Base-by-base conservation (phyloP, 2,113 vertebrate species). In the Monarcha castaneiventris region DNA sequence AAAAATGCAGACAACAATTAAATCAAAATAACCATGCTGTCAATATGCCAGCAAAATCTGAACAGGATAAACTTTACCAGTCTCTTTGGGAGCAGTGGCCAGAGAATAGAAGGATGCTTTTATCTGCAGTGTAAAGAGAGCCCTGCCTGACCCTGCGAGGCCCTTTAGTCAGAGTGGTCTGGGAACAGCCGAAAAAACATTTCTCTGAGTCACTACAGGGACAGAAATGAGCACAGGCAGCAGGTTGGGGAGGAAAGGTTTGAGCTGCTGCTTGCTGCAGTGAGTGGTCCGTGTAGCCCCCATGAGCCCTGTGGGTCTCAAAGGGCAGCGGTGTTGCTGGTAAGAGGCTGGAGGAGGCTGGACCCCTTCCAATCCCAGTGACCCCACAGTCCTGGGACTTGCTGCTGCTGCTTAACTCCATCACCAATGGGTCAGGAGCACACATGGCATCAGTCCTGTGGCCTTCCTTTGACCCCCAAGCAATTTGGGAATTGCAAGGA, bases 281-380 rank as follows among this genome's bases (percentile, higher is more conserved):
- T 0, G 3, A 41, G 21, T 37, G 14, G 22, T 78, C 15, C 9
- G 3, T 43, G 48, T 27, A 75, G 41, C 18, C n/a, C 30, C n/a
- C 0, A 1, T 29, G 67, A 90, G 32, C 8, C 3, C 39, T 68
- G 29, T 1, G 2, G n/a, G 18, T 9, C 35, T 1, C 6, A 6
- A 13, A 27, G 75, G 75, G 39, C 74, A 62, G 41, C 0, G 4
- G 2, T 49, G 19, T 29, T 76, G 62, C 54, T 82, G 1, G 0
- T 43, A 56, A 59, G 75, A 52, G 29, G 16, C 71, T 68, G 52
- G 72, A 73, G 54, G 33, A 55, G 33, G 29, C 33, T 77, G 73
- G 51, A 39, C 4, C 6, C 7, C 16, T 83, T 56, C 44, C 0
- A 1, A 8, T 41, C 14, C n/a, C 32, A 66, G 71, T 48, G 58